Base-by-base conservation (phyloP, 2,797 vertebrate genomes). In the Pelochelys cantorii region DNA sequence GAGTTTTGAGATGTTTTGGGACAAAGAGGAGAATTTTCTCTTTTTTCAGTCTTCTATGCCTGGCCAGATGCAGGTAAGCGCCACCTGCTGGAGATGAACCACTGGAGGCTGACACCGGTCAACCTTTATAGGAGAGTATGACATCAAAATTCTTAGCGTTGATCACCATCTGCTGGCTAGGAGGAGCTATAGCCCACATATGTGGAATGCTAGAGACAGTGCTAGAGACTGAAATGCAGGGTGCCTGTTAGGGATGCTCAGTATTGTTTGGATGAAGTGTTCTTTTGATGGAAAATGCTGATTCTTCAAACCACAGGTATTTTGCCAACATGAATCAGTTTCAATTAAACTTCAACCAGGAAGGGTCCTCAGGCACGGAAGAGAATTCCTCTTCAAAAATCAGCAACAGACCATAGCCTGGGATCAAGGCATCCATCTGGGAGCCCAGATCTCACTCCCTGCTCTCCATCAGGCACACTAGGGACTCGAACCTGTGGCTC, bases 51-150 rank as follows among this genome's bases (percentile, higher is more conserved):
- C 83, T 83, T 27, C 17, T 15, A 13, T 7, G 48, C 90, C 1
- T 2, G 71, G 71, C 52, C 62, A 10, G 0, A 0, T 4, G 48
- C 27, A 62, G 27, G 85, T 53, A 77, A 87, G 42, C 48, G 8
- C 90, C 75, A 7, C 57, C 85, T 53, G 71, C 27, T 17, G 89
- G 81, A 4, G 25, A 20, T 0, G 14, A 82, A 83, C 59, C 84
- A 57, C 4, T 48, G 6, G 0, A 68, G 79, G 55, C 10, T 18
- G 14, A 59, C 56, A 57, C 11, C 79, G 0, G 31, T 20, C 91
- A 14, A 29, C 59, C 3, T 62, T 62, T 31, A 37, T 34, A 37
- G 3, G n/a, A 37, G n/a, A 9, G 1, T 71, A 22, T 6, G 11
- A 37, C 17, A 71, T 8, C 74, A 48, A 4, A 25, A 48, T 37